These are phyloP conservation scores for Himalopsyche kuldschensis DNA, from an alignment of 2,888 invertebrate genomes.

Conservation along the genomic window DNA sequence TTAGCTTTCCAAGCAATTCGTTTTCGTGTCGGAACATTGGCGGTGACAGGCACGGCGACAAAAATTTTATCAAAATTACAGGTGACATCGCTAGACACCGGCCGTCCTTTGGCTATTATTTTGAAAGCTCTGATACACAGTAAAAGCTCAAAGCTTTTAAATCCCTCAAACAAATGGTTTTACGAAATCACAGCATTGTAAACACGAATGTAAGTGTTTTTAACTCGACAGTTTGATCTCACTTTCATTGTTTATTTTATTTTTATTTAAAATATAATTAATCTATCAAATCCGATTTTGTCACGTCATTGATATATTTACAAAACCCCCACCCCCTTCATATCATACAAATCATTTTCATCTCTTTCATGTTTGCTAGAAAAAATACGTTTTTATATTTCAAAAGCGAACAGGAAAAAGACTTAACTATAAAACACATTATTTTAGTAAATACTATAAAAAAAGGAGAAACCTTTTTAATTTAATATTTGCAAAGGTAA, in stretches of 20 bases:
- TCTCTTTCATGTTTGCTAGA: no score
- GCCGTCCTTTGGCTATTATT: conserved; percentile 27
- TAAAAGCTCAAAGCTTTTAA: conserved; percentile 33
- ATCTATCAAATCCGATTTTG: background rate
- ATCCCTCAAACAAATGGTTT: conserved; percentile 30
- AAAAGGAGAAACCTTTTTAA: no score
- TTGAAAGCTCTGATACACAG: conserved; percentile 21
- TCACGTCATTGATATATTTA: background rate
- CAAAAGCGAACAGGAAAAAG: no score
- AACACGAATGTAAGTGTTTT: conserved; percentile 20
- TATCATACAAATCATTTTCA: no score
- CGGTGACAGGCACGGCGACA: conserved; percentile 36
- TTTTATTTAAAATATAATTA: background rate
- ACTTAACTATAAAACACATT: no score
- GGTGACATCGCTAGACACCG: conserved; percentile 34
- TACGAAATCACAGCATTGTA: conserved; percentile 18
- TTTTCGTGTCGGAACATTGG: conserved; percentile 10
- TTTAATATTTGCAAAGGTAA: no score
- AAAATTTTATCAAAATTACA: conserved; percentile 35
- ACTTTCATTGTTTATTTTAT: background rate
- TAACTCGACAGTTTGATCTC: conserved; percentile 13
- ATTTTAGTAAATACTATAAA: no score
- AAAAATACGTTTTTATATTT: no score
- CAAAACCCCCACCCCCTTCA: no score
- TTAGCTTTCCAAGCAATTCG: conserved; percentile 10